Evolutionary conservation across 1,140 invertebrate genomes (phyloP).

Genomic region (Thalassaphorura encarpata): DNA sequence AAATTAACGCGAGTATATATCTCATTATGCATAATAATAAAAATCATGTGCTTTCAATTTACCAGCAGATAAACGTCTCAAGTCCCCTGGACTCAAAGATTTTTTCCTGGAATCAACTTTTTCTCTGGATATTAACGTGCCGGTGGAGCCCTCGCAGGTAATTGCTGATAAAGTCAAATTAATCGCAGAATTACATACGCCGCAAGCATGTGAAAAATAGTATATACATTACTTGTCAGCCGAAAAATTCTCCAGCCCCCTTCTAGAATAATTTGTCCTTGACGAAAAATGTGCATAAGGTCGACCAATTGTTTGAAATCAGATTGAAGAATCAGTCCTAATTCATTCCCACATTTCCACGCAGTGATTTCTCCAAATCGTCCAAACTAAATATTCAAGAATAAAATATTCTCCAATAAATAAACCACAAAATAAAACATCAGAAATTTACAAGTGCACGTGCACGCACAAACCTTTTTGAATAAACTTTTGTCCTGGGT

Average conservation of each 20-base stretch:
- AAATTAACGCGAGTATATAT: neutral
- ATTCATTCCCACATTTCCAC: slow-evolving; percentile 28
- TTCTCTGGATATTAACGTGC: slow-evolving; percentile 17
- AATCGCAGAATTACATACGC: too few species aligned
- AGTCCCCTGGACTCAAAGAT: slow-evolving; percentile 21
- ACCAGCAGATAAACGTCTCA: slow-evolving; percentile 24
- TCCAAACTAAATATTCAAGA: slow-evolving; percentile 20
- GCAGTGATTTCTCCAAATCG: slow-evolving; percentile 22
- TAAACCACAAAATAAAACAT: neutral
- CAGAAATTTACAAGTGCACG: neutral
- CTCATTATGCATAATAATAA: neutral
- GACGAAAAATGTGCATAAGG: slow-evolving; percentile 27
- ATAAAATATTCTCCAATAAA: neutral
- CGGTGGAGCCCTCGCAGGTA: slow-evolving; percentile 15
- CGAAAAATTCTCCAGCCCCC: slow-evolving; percentile 30
- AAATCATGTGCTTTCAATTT: neutral
- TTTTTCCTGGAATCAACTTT: neutral
- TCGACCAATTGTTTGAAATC: slow-evolving; percentile 21
- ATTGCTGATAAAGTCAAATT: slow-evolving; percentile 22
- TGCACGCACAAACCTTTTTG: neutral
- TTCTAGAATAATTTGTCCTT: slow-evolving; percentile 21
- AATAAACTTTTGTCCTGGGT: neutral
- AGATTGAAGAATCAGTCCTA: slow-evolving; percentile 20
- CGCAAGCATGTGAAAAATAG: too few species aligned
- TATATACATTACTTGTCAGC: slow-evolving; percentile 23